Conservation (phyloP, 2,797 vertebrate species). For the Tapera naevia region DNA sequence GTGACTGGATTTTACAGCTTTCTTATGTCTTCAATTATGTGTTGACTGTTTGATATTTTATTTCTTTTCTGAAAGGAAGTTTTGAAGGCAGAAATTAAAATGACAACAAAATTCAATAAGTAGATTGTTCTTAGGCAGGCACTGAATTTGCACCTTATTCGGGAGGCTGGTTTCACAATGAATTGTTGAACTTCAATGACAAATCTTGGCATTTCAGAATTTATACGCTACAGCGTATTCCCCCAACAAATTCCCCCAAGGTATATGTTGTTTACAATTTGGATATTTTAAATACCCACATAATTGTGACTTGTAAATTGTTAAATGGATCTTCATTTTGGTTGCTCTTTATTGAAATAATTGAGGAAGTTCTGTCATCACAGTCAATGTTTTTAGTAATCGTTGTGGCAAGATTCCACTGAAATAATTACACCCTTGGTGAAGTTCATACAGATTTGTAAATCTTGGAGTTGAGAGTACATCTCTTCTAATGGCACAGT, state of each 20-base stretch:
- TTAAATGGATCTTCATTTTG: background rate
- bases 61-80: background rate
- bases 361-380: background rate
- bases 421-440: background rate
- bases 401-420: background rate
- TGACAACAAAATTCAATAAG: background rate
- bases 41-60: background rate
- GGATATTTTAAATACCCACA: background rate
- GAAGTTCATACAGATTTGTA: background rate
- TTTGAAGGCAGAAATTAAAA: background rate
- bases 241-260: background rate
- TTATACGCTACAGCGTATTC: background rate
- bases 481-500: background rate
- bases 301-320: background rate
- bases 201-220: conserved; percentile 4
- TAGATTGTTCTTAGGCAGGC: background rate
- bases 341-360: conserved; percentile 1
- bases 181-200: background rate
- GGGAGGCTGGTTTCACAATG: background rate
- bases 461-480: background rate
- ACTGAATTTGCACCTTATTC: background rate
- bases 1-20: background rate
- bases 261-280: background rate
- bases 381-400: background rate
- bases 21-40: background rate